A percentile compares a stretch with the other conserved stretches of the same genome.
phyloP scores from a whole-genome alignment of 1,140 invertebrate species.

The Fopius arisanus region DNA sequence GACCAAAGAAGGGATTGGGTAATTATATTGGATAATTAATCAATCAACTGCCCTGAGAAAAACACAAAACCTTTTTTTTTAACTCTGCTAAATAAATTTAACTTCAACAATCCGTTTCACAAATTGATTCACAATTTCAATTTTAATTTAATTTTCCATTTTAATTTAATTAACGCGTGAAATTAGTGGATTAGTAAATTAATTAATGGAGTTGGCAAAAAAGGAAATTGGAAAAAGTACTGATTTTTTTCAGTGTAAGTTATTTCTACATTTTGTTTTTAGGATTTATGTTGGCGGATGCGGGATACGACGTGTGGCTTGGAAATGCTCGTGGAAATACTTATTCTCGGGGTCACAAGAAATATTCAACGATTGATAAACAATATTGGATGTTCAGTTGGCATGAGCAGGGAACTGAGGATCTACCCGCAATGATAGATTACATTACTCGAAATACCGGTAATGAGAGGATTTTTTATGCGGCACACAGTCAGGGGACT shows the following conservation, averaged over 20 bases:
- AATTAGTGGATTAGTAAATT: no score
- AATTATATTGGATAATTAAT: no score
- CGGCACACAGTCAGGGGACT: conserved; percentile 75
- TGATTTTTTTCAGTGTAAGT: no score
- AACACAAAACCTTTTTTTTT: no score
- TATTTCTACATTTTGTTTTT: conserved; percentile 30
- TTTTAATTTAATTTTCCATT: no score
- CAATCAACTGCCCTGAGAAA: no score
- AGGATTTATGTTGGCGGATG: conserved; percentile 75
- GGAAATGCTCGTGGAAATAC: conserved; percentile 74
- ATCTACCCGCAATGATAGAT: conserved; percentile 80
- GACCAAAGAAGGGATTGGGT: conserved; percentile 68
- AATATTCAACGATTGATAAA: conserved; percentile 51
- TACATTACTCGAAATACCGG: conserved; percentile 68
- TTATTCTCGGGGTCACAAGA: conserved; percentile 66
- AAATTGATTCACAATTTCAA: no score
- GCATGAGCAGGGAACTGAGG: conserved; percentile 79
- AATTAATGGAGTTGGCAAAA: no score
- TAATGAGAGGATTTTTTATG: conserved; percentile 67
- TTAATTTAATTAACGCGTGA: no score
- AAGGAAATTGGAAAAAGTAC: no score
- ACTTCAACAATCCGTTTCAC: no score
- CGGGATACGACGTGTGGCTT: conserved; percentile 82
- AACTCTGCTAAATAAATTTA: no score
- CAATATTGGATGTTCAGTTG: conserved; percentile 79